A percentile compares a stretch with the other conserved stretches of the same genome.
Evolutionary conservation across 2,797 vertebrate genomes (phyloP).

Genomic region (Vipera latastei): DNA sequence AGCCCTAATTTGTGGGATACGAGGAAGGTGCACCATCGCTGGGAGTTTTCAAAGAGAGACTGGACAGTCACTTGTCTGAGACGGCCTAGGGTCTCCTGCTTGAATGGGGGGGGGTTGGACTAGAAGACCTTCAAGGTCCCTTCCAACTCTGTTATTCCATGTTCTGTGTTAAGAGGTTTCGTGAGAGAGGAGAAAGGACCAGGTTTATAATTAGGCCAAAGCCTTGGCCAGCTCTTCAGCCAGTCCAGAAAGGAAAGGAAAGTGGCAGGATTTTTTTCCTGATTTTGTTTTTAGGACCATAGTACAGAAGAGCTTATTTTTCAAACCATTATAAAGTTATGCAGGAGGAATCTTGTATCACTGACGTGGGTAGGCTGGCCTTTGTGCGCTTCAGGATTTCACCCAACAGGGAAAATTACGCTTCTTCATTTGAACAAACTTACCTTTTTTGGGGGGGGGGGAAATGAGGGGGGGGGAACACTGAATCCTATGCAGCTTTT

Average conservation of each 20-base stretch:
- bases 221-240: neutral
- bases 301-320: neutral
- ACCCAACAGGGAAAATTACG: neutral
- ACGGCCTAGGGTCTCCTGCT: too few relatives aligned
- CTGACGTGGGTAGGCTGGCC: neutral
- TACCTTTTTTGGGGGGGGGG: neutral
- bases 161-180: neutral
- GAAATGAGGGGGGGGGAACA: too few relatives aligned
- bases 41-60: too few relatives aligned
- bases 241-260: neutral
- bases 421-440: conserved; percentile 41
- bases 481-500: neutral
- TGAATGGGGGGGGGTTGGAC: too few relatives aligned
- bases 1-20: neutral
- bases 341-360: neutral
- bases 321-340: neutral
- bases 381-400: neutral
- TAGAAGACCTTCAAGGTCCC: too few relatives aligned
- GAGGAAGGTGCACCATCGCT: neutral
- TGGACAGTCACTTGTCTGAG: too few relatives aligned
- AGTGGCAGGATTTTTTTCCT: neutral
- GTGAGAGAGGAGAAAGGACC: neutral
- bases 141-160: too few relatives aligned
- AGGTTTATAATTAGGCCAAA: neutral
- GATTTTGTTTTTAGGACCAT: rapidly evolving